These are phyloP conservation scores for Neoniphon sammara DNA, from an alignment of 2,797 vertebrate species.

Conservation along the genomic window DNA sequence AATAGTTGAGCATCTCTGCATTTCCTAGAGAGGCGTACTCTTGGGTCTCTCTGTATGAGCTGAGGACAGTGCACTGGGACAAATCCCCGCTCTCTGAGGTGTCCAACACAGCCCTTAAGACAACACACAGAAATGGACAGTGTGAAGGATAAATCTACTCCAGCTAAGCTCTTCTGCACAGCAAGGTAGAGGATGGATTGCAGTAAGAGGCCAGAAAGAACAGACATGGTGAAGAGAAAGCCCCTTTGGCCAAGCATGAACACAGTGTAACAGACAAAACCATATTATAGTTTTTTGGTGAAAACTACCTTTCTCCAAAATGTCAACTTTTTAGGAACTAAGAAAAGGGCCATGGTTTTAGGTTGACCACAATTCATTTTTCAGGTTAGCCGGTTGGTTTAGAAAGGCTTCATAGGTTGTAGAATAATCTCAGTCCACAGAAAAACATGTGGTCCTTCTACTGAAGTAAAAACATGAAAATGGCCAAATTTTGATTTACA, in stretches of 20 bases:
- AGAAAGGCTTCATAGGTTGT: no score
- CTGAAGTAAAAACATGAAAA: no score
- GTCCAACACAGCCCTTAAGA: slow-evolving; percentile 92
- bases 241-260: neutral
- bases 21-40: slow-evolving; percentile 94
- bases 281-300: no score
- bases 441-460: no score
- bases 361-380: no score
- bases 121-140: slow-evolving; percentile 33
- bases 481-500: no score
- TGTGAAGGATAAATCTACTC: neutral
- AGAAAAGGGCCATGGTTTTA: no score
- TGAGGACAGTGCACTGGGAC: slow-evolving; percentile 86
- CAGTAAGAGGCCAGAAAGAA: neutral
- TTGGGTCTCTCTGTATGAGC: slow-evolving; percentile 91
- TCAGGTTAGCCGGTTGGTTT: no score
- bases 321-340: no score
- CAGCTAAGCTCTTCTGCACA: neutral
- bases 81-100: slow-evolving; percentile 93
- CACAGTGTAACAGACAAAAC: neutral
- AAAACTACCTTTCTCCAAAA: no score
- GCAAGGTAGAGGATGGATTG: neutral
- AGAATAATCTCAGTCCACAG: no score
- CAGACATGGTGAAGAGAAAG: neutral
- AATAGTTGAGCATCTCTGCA: slow-evolving; percentile 98